phyloP scores from a whole-genome alignment of 2,888 invertebrate species.

The Selenia dentaria region DNA sequence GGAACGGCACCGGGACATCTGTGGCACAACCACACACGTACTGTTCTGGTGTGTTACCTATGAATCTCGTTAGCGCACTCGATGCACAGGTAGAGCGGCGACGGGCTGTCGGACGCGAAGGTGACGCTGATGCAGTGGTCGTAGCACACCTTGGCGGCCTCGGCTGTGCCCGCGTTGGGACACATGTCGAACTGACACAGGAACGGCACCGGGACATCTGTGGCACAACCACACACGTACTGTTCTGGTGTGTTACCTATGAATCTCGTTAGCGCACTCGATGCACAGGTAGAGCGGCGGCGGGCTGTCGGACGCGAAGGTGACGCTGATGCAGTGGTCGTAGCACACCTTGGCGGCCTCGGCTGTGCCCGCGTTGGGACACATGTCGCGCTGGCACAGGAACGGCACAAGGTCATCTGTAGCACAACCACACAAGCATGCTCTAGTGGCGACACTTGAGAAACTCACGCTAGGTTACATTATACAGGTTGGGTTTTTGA shows the following conservation, averaged over 20 bases:
- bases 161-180: conserved; percentile 93
- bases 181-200: conserved; percentile 97
- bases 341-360: conserved; percentile 92
- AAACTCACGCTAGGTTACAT: too few species aligned
- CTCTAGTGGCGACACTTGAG: too few species aligned
- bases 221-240: conserved; percentile 22
- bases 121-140: conserved; percentile 96
- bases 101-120: conserved; percentile 94
- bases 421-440: conserved; percentile 24
- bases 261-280: conserved; percentile 97
- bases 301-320: conserved; percentile 93
- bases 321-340: conserved; percentile 96
- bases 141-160: conserved; percentile 96
- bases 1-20: too few species aligned
- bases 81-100: conserved; percentile 97
- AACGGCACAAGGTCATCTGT: conserved; percentile 84
- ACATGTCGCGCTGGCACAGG: too few species aligned
- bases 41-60: too few species aligned
- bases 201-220: conserved; percentile 92
- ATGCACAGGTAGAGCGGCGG: conserved; percentile 98
- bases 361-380: too few species aligned
- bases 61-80: conserved; percentile 98
- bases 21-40: too few species aligned
- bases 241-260: too few species aligned
- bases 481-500: too few species aligned